Percentiles rank a stretch among this genome's conserved stretches.
phyloP scores from a whole-genome alignment of 2,113 vertebrate genomes.

The Donacobius atricapilla region DNA sequence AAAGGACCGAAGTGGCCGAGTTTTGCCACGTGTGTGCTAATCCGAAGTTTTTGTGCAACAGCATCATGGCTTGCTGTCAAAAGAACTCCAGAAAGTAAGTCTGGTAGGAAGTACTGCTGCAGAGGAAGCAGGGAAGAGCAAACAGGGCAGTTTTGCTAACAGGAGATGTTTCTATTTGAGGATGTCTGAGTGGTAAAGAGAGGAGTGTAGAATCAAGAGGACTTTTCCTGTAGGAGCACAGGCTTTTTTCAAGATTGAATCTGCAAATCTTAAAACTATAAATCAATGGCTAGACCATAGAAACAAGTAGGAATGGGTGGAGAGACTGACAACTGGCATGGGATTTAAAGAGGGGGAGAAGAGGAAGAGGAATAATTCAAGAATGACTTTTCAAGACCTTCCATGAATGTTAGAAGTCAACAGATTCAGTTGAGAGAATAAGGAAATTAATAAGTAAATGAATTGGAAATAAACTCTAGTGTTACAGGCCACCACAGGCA shows the following conservation, averaged over 20 bases:
- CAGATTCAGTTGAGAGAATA: background rate
- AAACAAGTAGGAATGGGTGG: background rate
- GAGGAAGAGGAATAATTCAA: background rate
- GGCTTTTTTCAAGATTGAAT: background rate
- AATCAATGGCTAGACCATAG: background rate
- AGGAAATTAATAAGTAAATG: background rate
- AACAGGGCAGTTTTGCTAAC: background rate
- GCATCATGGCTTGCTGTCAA: background rate
- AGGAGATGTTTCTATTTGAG: background rate
- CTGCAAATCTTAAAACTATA: background rate
- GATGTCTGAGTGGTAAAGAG: background rate
- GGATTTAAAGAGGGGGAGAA: background rate
- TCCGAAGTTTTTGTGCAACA: background rate
- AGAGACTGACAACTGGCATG: background rate
- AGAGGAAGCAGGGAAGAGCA: background rate
- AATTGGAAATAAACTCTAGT: background rate
- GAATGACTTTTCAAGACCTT: background rate
- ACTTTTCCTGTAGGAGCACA: background rate
- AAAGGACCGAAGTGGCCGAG: background rate
- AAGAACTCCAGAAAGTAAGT: background rate
- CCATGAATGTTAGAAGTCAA: background rate
- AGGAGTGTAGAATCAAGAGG: background rate
- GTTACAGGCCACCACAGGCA: fast-evolving
- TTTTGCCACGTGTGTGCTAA: background rate
- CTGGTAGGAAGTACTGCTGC: background rate